phyloP scores from a whole-genome alignment of 2,113 vertebrate species.

The Pteruthius melanotis region DNA sequence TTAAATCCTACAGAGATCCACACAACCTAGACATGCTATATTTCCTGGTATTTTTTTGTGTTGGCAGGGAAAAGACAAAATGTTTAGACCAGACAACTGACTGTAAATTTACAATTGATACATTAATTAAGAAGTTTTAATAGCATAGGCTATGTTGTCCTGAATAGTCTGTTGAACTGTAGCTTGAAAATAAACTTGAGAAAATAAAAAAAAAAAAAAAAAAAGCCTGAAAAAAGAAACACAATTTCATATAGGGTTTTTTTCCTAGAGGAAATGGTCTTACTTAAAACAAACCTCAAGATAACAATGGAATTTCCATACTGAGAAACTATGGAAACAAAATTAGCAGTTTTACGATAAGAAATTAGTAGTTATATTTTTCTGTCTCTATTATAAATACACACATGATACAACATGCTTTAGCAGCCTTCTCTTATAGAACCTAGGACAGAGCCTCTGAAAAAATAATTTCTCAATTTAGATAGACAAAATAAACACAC shows the following conservation, averaged over 20 bases:
- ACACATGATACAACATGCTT: not conserved
- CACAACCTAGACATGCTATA: not conserved
- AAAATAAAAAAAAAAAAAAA: fast-evolving
- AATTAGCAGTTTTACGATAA: not conserved
- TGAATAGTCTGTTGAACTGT: not conserved
- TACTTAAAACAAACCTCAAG: not conserved
- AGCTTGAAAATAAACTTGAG: not conserved
- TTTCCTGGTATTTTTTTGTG: not conserved
- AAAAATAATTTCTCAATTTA: not conserved
- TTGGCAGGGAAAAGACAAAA: not conserved
- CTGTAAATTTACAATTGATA: not conserved
- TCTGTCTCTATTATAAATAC: not conserved
- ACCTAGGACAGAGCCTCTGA: not conserved
- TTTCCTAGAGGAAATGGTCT: not conserved
- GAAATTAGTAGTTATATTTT: not conserved
- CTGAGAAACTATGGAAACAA: not conserved
- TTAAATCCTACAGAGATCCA: not conserved
- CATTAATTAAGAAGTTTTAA: not conserved
- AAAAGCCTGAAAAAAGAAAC: not conserved
- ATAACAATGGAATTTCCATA: not conserved
- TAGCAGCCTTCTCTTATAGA: not conserved
- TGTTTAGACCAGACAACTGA: not conserved
- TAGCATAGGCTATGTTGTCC: not conserved
- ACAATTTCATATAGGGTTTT: not conserved
- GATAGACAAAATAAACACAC: not conserved